phyloP scores from a whole-genome alignment of 2,888 invertebrate species.

The Cabera pusaria region DNA sequence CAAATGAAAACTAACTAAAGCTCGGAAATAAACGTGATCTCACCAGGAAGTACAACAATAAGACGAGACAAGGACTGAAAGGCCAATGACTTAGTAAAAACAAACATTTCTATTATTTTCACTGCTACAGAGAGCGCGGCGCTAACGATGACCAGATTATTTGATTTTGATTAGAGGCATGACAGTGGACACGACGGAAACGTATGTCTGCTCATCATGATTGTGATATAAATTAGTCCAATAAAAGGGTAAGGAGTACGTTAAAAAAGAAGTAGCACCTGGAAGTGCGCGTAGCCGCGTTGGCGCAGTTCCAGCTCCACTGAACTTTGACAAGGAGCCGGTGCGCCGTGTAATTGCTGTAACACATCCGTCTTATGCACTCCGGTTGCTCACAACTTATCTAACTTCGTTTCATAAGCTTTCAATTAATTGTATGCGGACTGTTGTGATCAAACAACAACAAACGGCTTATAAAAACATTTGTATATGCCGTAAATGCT shows the following conservation, averaged over 20 bases:
- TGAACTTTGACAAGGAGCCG: constrained; percentile 77
- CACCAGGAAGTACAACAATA: constrained; percentile 65
- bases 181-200: constrained; percentile 9
- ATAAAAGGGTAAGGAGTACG: constrained; percentile 39
- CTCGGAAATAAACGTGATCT: constrained; percentile 67
- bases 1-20: too few species aligned
- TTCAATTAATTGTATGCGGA: too few species aligned
- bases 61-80: constrained; percentile 52
- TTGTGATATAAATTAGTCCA: constrained; percentile 33
- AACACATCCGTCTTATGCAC: constrained; percentile 47
- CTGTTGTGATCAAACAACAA: too few species aligned
- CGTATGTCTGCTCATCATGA: constrained; percentile 19
- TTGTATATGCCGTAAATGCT: too few species aligned
- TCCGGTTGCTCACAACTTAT: constrained; percentile 26
- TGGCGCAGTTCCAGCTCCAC: constrained; percentile 76
- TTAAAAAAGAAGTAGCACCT: constrained; percentile 56
- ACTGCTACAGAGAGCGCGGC: too few species aligned
- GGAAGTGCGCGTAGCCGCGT: constrained; percentile 69
- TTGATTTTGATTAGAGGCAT: not conserved
- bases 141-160: constrained; percentile 14
- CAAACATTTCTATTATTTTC: constrained; percentile 38
- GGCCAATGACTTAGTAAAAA: constrained; percentile 60
- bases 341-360: constrained; percentile 55
- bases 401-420: constrained; percentile 2
- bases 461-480: too few species aligned